Evolutionary conservation across 2,113 vertebrate genomes (phyloP).

Genomic region (Leucosticte australis): DNA sequence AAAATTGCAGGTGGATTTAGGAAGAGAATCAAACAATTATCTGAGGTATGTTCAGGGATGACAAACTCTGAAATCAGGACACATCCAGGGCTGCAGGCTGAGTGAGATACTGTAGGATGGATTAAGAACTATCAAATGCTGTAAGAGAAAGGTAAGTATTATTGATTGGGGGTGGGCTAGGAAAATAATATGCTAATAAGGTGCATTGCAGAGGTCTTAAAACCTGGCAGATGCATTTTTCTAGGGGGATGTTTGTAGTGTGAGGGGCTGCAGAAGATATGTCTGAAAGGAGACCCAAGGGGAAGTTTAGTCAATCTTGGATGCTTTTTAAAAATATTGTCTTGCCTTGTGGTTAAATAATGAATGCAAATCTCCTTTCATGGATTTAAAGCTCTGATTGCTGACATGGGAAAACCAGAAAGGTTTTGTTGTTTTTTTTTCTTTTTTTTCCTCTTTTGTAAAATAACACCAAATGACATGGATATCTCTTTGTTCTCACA

Average conservation of each 20-base stretch:
- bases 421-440: not conserved
- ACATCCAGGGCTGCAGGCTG: slow-evolving; percentile 46
- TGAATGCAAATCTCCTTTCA: slow-evolving; percentile 70
- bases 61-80: slow-evolving; percentile 62
- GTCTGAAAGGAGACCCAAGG: slow-evolving; percentile 42
- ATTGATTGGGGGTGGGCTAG: slow-evolving; percentile 58
- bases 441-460: slow-evolving; percentile 27
- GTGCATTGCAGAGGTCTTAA: slow-evolving; percentile 37
- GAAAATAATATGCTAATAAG: slow-evolving; percentile 63
- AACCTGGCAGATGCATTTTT: slow-evolving; percentile 42
- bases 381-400: slow-evolving; percentile 62
- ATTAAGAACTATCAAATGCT: slow-evolving; percentile 64
- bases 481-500: slow-evolving; percentile 56
- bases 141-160: slow-evolving; percentile 64
- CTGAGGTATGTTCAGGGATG: slow-evolving; percentile 17
- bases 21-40: slow-evolving; percentile 60
- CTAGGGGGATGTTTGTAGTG: slow-evolving; percentile 23
- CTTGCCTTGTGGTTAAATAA: slow-evolving; percentile 63
- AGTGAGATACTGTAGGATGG: slow-evolving; percentile 34
- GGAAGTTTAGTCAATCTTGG: slow-evolving; percentile 53
- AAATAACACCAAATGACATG: slow-evolving; percentile 63
- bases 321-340: slow-evolving; percentile 60
- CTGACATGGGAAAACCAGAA: slow-evolving; percentile 62
- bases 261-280: slow-evolving; percentile 26
- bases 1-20: slow-evolving; percentile 60